Evolutionary conservation across 2,797 vertebrate genomes (phyloP), one percentile per base, ranked within the genome.

Genomic region (Tolypeutes matacus): DNA sequence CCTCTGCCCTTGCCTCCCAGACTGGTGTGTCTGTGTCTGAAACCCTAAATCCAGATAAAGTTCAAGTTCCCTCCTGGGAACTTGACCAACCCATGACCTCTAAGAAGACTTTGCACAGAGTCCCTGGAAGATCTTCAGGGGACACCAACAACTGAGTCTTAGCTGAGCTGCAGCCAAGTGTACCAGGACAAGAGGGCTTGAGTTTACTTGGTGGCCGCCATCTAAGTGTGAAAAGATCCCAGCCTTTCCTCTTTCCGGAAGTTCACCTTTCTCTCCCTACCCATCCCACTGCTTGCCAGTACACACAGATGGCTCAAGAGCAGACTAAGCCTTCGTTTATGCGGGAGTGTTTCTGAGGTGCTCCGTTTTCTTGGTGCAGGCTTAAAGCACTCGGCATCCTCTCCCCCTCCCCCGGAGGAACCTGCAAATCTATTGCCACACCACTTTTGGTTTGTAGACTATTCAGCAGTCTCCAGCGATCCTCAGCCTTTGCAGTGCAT

Each of bases 141-240:
- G 9, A 56, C n/a, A 31, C 31, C 31, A 23, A 25, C 12, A 11
- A 3, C 49, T 7, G 31, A 4, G 27, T 25, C 36, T 65, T 34
- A 17, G 39, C 34, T 31, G 20, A 42, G 21, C 86, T 69, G 9
- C 15, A 34, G 29, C 25, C 10, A 20, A 29, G 49, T 64, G 46
- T n/a, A 10, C 3, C 0, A 12, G 36, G 25, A 3, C n/a, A 17
- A 39, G 56, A 25, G 25, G 20, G 10, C 21, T 3, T 17, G 65
- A 34, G 4, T 29, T 58, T 39, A 34, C 75, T 89, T 39, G 20
- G 39, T 21, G 39, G 25, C 56, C 2, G 0, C 4, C n/a, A 14
- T 17, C 27, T 2, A 60, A 82, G n/a, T 36, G 49, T 11, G 20
- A 15, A 91, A 72, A 86, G 51, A 31, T 34, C 5, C 15, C 6